Base-by-base conservation (phyloP, 1,140 invertebrate genomes). In the Nasonia vitripennis region DNA sequence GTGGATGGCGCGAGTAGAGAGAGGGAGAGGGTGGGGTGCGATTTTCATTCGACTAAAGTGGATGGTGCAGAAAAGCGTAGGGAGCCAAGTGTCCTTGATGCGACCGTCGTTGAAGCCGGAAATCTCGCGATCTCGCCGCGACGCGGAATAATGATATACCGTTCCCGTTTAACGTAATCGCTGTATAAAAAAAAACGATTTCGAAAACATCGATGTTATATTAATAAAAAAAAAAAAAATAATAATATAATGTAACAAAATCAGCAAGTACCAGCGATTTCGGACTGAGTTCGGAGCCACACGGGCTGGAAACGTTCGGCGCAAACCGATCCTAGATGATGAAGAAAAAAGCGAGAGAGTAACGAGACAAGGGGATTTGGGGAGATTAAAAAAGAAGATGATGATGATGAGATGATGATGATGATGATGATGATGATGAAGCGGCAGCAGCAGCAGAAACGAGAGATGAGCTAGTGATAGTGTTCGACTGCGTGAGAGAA, bases 41-140 rank as follows among this genome's bases (percentile, higher is more conserved):
- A 90, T 89, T 89, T 88, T 87, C 86, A 89, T 91, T 90, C 89
- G 91, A 91, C 89, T 90, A 92, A 92, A 90, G 90, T 90, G 91
- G 90, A 93, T 91, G 91, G 90, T 93, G 90, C 91, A 91, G 91
- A 91, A 91, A 90, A 92, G 91, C 92, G 91, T 93, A 92, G 92
- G 92, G 93, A 93, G 93, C 91, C 93, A 93, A 93, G 93, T 93
- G 93, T 93, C 93, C 92, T 93, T 93, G 92, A 93, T 93, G 92
- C 93, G 92, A 92, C 93, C 93, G 92, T 93, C 93, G 93, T 93
- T 93, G 90, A 91, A 93, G 92, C 93, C 92, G 93, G 92, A 92
- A 91, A 93, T 92, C 91, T 93, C 92, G 91, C 92, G 92, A 93
- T 93, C 92, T 93, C 92, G 92, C 86, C 86, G 70, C 81, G 81